Evolutionary conservation across 2,113 vertebrate genomes (phyloP).

Genomic region (Eidolon helvum): DNA sequence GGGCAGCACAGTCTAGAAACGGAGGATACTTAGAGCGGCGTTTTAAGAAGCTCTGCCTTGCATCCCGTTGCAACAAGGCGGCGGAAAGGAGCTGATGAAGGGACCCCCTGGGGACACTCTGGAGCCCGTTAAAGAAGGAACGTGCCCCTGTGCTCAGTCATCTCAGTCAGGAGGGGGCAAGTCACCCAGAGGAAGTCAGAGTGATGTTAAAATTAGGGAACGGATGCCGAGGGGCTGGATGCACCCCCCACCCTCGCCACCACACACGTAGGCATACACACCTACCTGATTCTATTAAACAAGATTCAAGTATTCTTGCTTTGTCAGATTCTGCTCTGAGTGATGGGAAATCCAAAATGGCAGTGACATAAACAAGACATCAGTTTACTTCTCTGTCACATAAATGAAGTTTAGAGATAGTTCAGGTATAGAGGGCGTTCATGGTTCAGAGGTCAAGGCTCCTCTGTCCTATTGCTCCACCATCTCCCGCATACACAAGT

Average conservation of each 20-base stretch:
- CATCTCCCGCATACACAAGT: not conserved
- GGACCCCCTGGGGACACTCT: not conserved
- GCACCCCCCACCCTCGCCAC: too few species aligned
- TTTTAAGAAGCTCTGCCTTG: not conserved
- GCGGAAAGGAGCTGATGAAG: not conserved
- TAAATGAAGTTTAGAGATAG: not conserved
- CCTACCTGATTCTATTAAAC: not conserved
- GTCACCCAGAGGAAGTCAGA: not conserved
- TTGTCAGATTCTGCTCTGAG: not conserved
- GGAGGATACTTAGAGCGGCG: not conserved
- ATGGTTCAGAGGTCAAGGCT: not conserved
- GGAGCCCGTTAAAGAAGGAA: not conserved
- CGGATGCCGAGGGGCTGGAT: not conserved
- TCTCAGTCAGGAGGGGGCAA: not conserved
- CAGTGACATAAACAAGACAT: not conserved
- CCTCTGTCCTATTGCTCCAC: not conserved
- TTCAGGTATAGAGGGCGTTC: not conserved
- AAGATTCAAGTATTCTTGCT: not conserved
- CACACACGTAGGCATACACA: too few species aligned
- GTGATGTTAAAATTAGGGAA: not conserved
- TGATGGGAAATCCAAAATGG: not conserved
- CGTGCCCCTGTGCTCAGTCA: not conserved
- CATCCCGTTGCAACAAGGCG: not conserved
- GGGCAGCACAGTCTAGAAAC: not conserved
- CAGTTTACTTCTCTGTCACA: not conserved